Evolutionary conservation across 2,113 vertebrate genomes (phyloP), one percentile per base, ranked within the genome.

Genomic region (Stigmatopora argus): DNA sequence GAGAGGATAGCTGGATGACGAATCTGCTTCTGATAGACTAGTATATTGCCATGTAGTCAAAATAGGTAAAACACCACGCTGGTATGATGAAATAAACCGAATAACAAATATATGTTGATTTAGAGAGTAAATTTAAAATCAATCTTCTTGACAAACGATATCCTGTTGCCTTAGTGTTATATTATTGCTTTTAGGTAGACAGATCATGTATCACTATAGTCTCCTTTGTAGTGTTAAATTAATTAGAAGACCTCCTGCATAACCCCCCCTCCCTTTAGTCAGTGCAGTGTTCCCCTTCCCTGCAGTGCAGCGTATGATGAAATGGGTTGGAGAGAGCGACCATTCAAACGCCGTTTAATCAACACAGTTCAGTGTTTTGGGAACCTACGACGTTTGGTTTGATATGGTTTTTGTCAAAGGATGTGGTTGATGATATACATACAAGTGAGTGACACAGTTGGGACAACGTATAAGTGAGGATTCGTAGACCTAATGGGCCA

Each of bases 261-360:
- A 67, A 64, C 55, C 53, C 3, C 41, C 62, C 53, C 15, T 23
- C 69, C 14, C 21, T 21, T 53, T 21, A 11, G 52, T 26, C 52
- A 26, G 52, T 57, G 18, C 63, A 51, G 59, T 78, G 52, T 53
- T 53, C 9, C 11, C 52, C 52, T 23, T 12, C 52, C 21, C 52
- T 26, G 52, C 51, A 52, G 53, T 34, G 64, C 57, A 69, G 51
- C 64, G 70, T 56, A 47, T 78, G 80, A 73, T 78, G 73, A 79
- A 83, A 72, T 60, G 49, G 53, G 45, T 70, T 71, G 62, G 61
- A 68, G 44, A 35, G 44, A 41, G 44, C 52, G 72, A 69, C 49
- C 63, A 65, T 55, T 67, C 26, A 66, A 49, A 64, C 62, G 46
- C 67, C 61, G 7, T 68, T 77, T 69, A 68, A 61, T 62, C 72